Base-by-base conservation (phyloP, 2,797 vertebrate genomes). In the Microcaecilia unicolor region DNA sequence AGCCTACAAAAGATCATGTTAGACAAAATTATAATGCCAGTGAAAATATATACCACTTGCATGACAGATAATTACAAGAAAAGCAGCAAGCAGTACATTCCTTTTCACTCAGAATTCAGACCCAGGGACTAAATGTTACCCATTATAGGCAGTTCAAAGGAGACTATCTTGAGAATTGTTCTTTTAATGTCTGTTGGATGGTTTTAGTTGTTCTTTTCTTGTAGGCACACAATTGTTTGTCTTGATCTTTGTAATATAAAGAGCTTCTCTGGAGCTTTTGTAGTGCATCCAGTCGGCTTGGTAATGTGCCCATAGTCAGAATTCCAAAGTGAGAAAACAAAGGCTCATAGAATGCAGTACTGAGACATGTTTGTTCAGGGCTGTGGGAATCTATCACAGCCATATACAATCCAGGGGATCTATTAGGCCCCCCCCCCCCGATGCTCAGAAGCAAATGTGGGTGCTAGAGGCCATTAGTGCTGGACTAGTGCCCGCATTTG, bases 201-300 rank as follows among this genome's bases (percentile, higher is more conserved):
- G 65, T 71, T 75, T 77, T 60, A 65, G 73, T 82, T 82, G 77
- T 80, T 75, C 73, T 77, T 81, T 82, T 77, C 69, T 81, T 80
- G 73, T 81, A 67, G 48, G 62, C 72, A 57, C 60, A 81, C 73
- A 81, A 82, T 81, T 78, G 70, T 77, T 74, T n/a, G 67, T 77
- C 74, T 82, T 81, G 78, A 81, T 82, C 74, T 80, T 63, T 61
- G 64, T 55, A 74, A 80, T 77, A 76, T 75, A 78, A 78, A 75
- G 66, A 69, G 54, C 67, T 72, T 69, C 47, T 24, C 36, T 72
- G 31, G 25, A 68, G 67, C 78, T 80, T 79, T 81, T n/a, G 75
- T 78, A 78, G 70, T 69, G 66, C 68, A 58, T 77, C 66, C 67
- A 79, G 70, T 76, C 78, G 72, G 72, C 67, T 71, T 73, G 70